These are phyloP conservation scores for Petrocephalus sullivani DNA, from an alignment of 2,797 vertebrate genomes.

Conservation along the genomic window DNA sequence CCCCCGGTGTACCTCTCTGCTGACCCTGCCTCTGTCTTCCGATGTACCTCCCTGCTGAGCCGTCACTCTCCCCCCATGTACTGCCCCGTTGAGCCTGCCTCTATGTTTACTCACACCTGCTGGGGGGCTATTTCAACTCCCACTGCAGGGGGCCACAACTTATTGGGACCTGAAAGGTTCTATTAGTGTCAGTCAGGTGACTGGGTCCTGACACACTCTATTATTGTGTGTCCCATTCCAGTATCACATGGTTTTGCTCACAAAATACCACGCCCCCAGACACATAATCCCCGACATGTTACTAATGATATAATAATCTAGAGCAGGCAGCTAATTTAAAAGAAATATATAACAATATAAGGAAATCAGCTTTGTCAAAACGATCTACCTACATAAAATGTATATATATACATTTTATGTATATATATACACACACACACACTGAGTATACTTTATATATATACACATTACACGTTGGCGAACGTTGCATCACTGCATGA, in stretches of 20 bases:
- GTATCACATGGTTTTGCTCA: neutral
- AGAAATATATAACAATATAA: neutral
- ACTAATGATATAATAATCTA: neutral
- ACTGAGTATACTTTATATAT: too few relatives aligned
- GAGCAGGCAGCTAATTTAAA: neutral
- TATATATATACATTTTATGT: too few relatives aligned
- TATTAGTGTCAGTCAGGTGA: neutral
- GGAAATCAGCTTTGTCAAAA: neutral
- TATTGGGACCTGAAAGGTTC: neutral
- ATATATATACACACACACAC: too few relatives aligned
- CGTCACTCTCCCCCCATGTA: too few relatives aligned
- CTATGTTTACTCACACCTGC: neutral
- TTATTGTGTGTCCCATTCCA: neutral
- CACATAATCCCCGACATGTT: neutral
- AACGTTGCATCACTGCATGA: too few relatives aligned
- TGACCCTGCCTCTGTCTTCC: neutral
- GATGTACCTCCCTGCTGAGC: too few relatives aligned
- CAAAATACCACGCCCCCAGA: neutral
- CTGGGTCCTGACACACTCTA: neutral
- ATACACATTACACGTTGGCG: too few relatives aligned
- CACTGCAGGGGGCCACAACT: neutral
- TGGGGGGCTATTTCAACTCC: neutral
- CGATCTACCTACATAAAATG: too few relatives aligned
- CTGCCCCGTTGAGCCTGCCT: too few relatives aligned
- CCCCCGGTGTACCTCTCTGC: too few relatives aligned